Evolutionary conservation across 2,888 invertebrate genomes (phyloP).

Genomic region (Megastigmus dorsalis): DNA sequence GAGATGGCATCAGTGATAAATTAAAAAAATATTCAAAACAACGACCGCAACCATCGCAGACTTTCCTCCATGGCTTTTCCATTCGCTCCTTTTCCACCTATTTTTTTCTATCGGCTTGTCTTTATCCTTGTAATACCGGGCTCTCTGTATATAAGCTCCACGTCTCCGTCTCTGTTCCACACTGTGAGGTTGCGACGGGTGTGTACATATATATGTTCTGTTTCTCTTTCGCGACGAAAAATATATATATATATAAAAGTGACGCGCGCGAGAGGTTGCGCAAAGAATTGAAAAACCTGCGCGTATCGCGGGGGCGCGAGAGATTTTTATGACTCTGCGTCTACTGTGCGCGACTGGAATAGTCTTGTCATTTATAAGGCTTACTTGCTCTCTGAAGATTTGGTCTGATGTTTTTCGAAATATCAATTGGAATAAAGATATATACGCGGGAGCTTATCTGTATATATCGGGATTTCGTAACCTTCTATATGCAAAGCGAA

Average conservation of each 20-base stretch:
- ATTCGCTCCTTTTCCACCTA: background rate
- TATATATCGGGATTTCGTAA: no score
- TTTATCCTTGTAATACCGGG: conserved; percentile 33
- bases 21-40: conserved; percentile 57
- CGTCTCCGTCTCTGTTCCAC: no score
- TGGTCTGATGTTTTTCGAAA: no score
- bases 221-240: background rate
- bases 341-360: background rate
- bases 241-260: conserved; percentile 32
- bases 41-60: conserved; percentile 32
- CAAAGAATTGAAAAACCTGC: conserved; percentile 18
- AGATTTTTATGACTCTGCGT: background rate
- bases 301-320: background rate
- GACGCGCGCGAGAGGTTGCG: conserved; percentile 14
- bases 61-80: conserved; percentile 1
- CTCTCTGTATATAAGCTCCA: conserved; percentile 13
- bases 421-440: no score
- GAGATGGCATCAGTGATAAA: conserved; percentile 49
- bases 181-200: no score
- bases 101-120: conserved; percentile 9
- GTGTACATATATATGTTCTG: no score
- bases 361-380: conserved; percentile 1
- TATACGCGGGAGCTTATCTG: no score
- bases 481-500: no score
- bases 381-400: no score